Evolutionary conservation across 2,888 invertebrate species (phyloP).

Genomic region (Amiota minor): DNA sequence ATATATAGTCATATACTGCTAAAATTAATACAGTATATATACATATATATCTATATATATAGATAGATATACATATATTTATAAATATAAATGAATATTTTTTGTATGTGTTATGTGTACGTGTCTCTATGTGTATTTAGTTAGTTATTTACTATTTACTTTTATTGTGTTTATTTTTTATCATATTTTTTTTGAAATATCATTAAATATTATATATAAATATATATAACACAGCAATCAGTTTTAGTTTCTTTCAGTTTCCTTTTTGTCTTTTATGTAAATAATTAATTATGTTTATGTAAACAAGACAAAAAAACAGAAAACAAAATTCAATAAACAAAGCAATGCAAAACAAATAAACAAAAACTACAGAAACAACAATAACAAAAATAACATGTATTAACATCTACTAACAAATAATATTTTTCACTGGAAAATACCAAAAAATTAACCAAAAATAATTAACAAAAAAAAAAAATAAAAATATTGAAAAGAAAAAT

Average conservation of each 20-base stretch:
- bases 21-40: neutral
- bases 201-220: neutral
- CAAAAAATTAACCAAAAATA: conserved; percentile 40
- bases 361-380: conserved; percentile 31
- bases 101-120: conserved; percentile 5
- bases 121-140: conserved; percentile 13
- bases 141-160: neutral
- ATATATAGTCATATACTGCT: neutral
- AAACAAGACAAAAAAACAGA: too few species aligned
- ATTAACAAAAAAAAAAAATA: neutral
- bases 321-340: too few species aligned
- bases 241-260: too few species aligned
- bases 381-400: conserved; percentile 29
- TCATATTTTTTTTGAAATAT: neutral
- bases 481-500: neutral
- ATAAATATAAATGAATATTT: conserved; percentile 1
- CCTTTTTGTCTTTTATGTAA: too few species aligned
- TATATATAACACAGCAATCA: too few species aligned
- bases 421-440: conserved; percentile 39
- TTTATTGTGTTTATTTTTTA: neutral
- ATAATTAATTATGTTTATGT: too few species aligned
- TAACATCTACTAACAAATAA: conserved; percentile 10
- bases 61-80: neutral
- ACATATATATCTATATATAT: neutral
- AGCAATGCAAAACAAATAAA: conserved; percentile 9